Conservation (phyloP, 2,888 invertebrate species). For the Leptinotarsa rubiginosa region DNA sequence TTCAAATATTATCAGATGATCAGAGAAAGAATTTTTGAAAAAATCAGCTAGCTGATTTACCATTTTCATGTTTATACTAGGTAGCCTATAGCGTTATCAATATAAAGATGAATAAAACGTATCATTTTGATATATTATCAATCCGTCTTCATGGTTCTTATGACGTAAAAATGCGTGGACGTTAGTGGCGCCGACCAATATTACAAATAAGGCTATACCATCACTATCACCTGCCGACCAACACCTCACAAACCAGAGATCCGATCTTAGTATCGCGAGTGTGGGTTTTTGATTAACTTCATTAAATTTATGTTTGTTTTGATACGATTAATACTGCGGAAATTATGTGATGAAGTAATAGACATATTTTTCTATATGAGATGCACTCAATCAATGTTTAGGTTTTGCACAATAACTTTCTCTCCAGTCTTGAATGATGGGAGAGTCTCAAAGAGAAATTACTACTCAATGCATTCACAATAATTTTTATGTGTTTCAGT, state of each 20-base stretch:
- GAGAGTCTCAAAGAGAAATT: background rate
- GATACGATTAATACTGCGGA: slow-evolving; percentile 33
- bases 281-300: slow-evolving; percentile 37
- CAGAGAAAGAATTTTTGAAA: no score
- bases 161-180: slow-evolving; percentile 26
- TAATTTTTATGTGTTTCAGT: no score
- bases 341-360: slow-evolving; percentile 26
- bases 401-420: slow-evolving; percentile 25
- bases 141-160: background rate
- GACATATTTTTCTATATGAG: slow-evolving; percentile 13
- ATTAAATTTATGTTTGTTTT: slow-evolving; percentile 35
- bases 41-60: no score
- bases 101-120: background rate
- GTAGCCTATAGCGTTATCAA: no score
- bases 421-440: slow-evolving; percentile 7
- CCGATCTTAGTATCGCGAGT: slow-evolving; percentile 19
- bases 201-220: slow-evolving; percentile 17
- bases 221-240: slow-evolving; percentile 15
- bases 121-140: no score
- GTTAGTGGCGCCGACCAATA: slow-evolving; percentile 24
- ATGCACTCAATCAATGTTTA: background rate
- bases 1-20: no score
- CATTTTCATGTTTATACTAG: no score
- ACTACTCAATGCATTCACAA: no score
- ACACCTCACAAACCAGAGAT: slow-evolving; percentile 8